A percentile compares a stretch with the other conserved stretches of the same genome.
These are phyloP conservation scores for Mystacornis crossleyi DNA, from an alignment of 2,113 vertebrate species.

Conservation along the genomic window DNA sequence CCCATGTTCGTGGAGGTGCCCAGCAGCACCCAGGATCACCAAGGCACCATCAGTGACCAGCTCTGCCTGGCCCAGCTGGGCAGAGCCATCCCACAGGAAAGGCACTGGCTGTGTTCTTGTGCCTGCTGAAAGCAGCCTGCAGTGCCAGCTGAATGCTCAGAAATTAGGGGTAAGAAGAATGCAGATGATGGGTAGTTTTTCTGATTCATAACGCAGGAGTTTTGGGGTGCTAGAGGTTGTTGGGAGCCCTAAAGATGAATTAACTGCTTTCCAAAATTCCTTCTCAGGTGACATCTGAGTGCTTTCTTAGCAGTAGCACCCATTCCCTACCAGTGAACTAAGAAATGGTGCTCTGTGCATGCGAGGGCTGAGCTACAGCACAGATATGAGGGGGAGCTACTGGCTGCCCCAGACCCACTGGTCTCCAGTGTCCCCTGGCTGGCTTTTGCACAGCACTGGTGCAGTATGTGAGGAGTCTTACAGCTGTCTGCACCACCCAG, in stretches of 20 bases:
- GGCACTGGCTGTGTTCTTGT: neutral
- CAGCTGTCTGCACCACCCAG: neutral
- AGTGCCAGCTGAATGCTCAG: neutral
- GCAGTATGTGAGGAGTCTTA: neutral
- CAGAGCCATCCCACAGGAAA: neutral
- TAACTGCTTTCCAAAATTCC: neutral
- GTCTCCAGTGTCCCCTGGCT: neutral
- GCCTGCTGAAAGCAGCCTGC: neutral
- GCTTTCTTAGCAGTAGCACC: neutral
- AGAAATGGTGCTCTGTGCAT: neutral
- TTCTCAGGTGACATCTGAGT: neutral
- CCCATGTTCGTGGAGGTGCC: neutral
- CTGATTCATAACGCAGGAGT: neutral
- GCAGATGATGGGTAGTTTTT: neutral
- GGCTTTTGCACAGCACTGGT: neutral
- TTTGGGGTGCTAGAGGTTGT: neutral
- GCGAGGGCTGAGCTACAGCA: neutral
- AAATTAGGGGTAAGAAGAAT: neutral
- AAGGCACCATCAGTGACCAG: rapidly evolving
- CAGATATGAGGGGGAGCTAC: neutral
- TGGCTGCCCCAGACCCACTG: neutral
- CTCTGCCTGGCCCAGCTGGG: neutral
- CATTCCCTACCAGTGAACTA: rapidly evolving
- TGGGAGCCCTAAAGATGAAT: neutral
- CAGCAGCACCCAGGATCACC: neutral